phyloP scores from a whole-genome alignment of 2,113 vertebrate species.

The Pituophis catenifer region DNA sequence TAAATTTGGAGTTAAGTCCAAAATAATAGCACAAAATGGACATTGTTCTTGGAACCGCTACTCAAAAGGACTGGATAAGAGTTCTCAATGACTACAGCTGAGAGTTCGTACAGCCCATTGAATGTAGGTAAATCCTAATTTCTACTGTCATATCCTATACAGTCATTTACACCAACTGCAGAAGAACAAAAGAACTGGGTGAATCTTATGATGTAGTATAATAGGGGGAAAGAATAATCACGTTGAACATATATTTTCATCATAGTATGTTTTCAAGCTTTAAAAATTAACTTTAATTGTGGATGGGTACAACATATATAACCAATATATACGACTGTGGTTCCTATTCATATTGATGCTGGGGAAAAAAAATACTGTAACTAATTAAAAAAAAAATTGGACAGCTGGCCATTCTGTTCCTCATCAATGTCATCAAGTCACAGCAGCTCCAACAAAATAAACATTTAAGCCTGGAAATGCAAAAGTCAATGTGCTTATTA shows the following conservation, averaged over 20 bases:
- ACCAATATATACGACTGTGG: neutral
- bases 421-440: constrained; percentile 53
- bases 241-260: neutral
- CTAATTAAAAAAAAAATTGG: neutral
- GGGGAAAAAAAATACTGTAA: neutral
- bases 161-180: neutral
- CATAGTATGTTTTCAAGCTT: neutral
- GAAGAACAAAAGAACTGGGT: neutral
- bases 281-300: neutral
- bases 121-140: neutral
- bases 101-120: neutral
- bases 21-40: constrained; percentile 31
- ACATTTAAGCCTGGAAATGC: constrained; percentile 60
- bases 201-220: neutral
- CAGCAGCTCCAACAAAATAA: constrained; percentile 45
- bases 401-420: constrained; percentile 24
- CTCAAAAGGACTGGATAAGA: constrained; percentile 15
- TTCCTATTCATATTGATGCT: neutral
- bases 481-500: neutral
- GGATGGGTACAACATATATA: neutral
- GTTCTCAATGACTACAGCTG: constrained; percentile 30
- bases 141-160: neutral
- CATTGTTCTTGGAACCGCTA: constrained; percentile 32
- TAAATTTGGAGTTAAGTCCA: constrained; percentile 36
- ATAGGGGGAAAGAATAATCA: neutral